phyloP scores from a whole-genome alignment of 2,888 invertebrate genomes.

The Synergus laeviventris region DNA sequence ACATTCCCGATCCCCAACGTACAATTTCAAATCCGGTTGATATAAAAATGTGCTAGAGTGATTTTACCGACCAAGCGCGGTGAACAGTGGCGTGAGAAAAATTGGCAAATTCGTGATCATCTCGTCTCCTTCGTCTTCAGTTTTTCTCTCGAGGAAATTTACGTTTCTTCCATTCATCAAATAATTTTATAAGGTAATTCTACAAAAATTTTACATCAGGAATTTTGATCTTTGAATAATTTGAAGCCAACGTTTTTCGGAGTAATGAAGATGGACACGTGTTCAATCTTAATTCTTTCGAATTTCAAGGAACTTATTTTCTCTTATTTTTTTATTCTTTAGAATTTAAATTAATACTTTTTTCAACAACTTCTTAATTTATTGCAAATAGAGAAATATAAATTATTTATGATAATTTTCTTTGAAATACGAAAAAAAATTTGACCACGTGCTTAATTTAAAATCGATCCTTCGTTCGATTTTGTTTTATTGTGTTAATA shows the following conservation, averaged over 20 bases:
- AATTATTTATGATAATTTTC: not conserved
- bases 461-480: not conserved
- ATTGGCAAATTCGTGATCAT: slow-evolving; percentile 28
- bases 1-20: not conserved
- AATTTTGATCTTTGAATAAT: not conserved
- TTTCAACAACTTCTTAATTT: not conserved
- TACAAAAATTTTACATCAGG: not conserved
- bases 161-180: not conserved
- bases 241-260: not conserved
- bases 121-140: not conserved
- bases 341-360: not conserved
- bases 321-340: not conserved
- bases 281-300: not conserved
- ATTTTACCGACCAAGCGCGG: slow-evolving; percentile 38
- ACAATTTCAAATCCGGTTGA: slow-evolving; percentile 20
- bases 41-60: slow-evolving; percentile 38
- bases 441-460: not conserved
- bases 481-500: not conserved
- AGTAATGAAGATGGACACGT: not conserved
- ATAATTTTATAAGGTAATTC: not conserved
- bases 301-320: not conserved
- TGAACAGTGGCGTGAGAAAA: slow-evolving; percentile 39
- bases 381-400: not conserved
- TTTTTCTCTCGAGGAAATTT: not conserved
- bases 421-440: not conserved